Conservation (phyloP, 2,888 invertebrate genomes). For the Latrodectus hesperus region DNA sequence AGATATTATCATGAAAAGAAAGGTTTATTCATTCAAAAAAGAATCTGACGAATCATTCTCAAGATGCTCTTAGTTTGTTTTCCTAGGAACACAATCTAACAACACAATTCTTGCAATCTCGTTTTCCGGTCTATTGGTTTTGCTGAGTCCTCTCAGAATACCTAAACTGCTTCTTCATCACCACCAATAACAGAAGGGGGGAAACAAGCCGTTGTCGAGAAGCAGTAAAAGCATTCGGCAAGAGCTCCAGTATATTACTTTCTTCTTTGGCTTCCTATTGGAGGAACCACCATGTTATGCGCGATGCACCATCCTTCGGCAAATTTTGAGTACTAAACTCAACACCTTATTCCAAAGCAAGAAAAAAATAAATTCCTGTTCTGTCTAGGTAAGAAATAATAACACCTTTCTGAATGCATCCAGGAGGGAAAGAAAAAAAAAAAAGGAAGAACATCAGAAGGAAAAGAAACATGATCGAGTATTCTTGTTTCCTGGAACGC, state of each 20-base stretch:
- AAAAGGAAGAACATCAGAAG: conserved; percentile 11
- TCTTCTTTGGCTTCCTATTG: conserved; percentile 1
- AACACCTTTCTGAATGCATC: conserved; percentile 25
- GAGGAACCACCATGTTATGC: conserved; percentile 14
- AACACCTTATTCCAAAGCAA: conserved; percentile 7
- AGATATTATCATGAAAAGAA: too few relatives aligned
- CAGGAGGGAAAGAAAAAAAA: conserved; percentile 11
- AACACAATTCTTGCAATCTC: background rate
- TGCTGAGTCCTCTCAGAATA: background rate
- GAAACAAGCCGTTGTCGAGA: background rate
- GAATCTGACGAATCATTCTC: background rate
- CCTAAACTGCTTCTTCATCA: background rate
- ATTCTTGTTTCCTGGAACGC: conserved; percentile 40
- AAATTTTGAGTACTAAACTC: conserved; percentile 60
- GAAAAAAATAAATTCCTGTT: conserved; percentile 11
- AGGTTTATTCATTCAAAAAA: background rate
- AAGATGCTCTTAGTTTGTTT: too few relatives aligned
- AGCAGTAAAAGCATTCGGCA: background rate
- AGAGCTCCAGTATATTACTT: background rate
- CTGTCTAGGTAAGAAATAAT: conserved; percentile 45
- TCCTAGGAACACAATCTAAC: too few relatives aligned
- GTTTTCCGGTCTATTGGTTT: background rate
- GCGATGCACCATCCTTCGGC: conserved; percentile 5
- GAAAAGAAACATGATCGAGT: conserved; percentile 62
- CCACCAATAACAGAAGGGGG: background rate